Evolutionary conservation across 2,888 invertebrate genomes (phyloP), one percentile per base, ranked within the genome.

Genomic region (Erebia ligea): DNA sequence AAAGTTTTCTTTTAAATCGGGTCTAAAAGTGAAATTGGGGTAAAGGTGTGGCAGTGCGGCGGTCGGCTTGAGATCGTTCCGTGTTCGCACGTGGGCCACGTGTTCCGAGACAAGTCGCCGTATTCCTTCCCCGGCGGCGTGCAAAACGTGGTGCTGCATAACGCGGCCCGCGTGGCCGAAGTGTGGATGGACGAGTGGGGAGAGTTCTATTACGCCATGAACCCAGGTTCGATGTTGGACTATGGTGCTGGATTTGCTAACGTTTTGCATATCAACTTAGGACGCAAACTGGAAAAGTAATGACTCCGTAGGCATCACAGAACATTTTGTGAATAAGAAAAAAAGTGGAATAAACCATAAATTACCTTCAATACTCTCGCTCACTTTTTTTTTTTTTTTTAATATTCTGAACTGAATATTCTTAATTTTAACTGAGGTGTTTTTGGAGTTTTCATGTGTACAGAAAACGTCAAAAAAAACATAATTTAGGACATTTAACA

Each of bases 111-210:
- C 95, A 98, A 98, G 94, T 98, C 98, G 76, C 99, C 99, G 67
- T 99, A 99, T 94, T 97, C 98, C 77, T 99, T 99, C 96, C 99
- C 99, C 72, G 99, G 99, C 81, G 99, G 99, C 78, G 98, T 98
- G 80, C 97, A 98, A 89, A 97, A 97, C 93, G 97, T 99, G 86
- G 99, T 99, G 84, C 96, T 99, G 82, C 98, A 99, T 94, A 99
- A 99, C 94, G 98, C 99, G 81, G 98, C 99, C 83, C 96, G 99
- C 84, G 98, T 99, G 83, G 99, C 99, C 83, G 98, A 99, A 92
- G 99, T 99, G 84, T 99, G 99, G 99, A 97, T 99, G 97, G 99
- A 99, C 95, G 98, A 99, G 93, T 99, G 99, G 98, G 97, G 98
- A 92, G 98, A 98, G 94, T 99, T 99, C 96, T 99, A 98, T 96